Percentiles rank a stretch among this genome's conserved stretches.
Conservation (phyloP, 2,888 invertebrate genomes). For the Anaspis maculata region DNA sequence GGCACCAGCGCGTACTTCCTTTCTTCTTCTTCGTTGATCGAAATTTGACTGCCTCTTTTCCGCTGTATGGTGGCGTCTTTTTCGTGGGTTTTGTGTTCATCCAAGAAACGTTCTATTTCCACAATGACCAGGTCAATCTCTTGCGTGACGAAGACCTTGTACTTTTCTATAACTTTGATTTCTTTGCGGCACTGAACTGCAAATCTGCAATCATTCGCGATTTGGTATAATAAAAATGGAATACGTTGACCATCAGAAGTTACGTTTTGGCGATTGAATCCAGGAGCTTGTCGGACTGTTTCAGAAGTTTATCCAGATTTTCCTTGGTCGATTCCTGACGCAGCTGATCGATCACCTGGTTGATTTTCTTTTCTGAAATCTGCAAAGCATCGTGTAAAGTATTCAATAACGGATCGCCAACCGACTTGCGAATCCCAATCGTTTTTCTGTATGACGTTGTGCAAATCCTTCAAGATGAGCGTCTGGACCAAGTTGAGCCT, state of each 20-base stretch:
- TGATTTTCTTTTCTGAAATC: conserved; percentile 22
- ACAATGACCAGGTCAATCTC: conserved; percentile 24
- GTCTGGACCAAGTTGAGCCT: conserved; percentile 21
- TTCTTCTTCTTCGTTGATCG: conserved; percentile 4
- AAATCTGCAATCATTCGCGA: too few species aligned
- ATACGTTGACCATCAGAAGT: too few species aligned
- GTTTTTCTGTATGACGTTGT: conserved; percentile 19
- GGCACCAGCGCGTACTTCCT: conserved; percentile 24
- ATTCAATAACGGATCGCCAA: too few species aligned
- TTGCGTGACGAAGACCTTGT: conserved; percentile 15
- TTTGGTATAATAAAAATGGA: too few species aligned
- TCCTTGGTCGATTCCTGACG: conserved; percentile 23
- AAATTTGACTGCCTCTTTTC: conserved; percentile 9
- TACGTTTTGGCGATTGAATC: conserved; percentile 21
- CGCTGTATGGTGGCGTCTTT: conserved; percentile 20
- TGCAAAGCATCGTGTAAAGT: conserved; percentile 9
- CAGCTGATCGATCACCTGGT: conserved; percentile 25
- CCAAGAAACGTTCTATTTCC: conserved; percentile 27
- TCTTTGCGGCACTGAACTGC: conserved; percentile 17
- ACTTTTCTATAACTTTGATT: conserved; percentile 22
- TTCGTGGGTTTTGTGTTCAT: conserved; percentile 19
- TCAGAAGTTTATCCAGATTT: conserved; percentile 17
- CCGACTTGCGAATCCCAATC: conserved; percentile 13
- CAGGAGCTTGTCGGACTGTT: conserved; percentile 17
- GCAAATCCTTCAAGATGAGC: conserved; percentile 24